Evolutionary conservation across 2,888 invertebrate species (phyloP), one percentile per base, ranked within the genome.

Genomic region (Campaea margaritaria): DNA sequence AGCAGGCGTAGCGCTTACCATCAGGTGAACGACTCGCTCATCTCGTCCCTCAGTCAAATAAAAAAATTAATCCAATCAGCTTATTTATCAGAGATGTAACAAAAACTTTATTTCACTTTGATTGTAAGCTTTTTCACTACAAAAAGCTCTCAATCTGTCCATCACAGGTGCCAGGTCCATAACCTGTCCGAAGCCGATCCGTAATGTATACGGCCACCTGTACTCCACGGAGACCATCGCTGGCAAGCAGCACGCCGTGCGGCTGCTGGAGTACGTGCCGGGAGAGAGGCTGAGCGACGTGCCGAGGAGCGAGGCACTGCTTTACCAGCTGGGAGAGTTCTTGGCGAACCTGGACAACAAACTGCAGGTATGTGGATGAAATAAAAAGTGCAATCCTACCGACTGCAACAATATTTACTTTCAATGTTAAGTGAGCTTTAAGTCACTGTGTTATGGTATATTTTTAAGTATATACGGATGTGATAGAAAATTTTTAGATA

Each of bases 231-330:
- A 94, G 76, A 83, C 74, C 5, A 89, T 94, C 60, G 85, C 86
- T 0, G 88, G 82, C n/a, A 87, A 92, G 51, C 81, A 84, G 61
- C 95, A 97, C 78, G 93, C 95, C 0, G 95, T 97, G 0, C 93
- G 97, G 3, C 92, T 98, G 12, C 87, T 98, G 73, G 94, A 95
- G 76, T 98, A 93, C 77, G 93, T 96, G 12, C 95, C 96, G 0
- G 98, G 98, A 0, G 93, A 93, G 56, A 87, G 96, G 57, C 88
- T 98, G 52, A 88, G 93, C 65, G 81, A 95, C 58, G 94, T 96
- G 0, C 91, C 94, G 0, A 87, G 89, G 52, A 94, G 94, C 0
- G 87, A 93, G 34, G 85, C 94, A 5, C 79, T 97, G 60, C 93
- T 96, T 61, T 95, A 94, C 72, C 94, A 96, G 75, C 91, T 95